Evolutionary conservation across 1,140 invertebrate genomes (phyloP).

Genomic region (Bombus balteatus): DNA sequence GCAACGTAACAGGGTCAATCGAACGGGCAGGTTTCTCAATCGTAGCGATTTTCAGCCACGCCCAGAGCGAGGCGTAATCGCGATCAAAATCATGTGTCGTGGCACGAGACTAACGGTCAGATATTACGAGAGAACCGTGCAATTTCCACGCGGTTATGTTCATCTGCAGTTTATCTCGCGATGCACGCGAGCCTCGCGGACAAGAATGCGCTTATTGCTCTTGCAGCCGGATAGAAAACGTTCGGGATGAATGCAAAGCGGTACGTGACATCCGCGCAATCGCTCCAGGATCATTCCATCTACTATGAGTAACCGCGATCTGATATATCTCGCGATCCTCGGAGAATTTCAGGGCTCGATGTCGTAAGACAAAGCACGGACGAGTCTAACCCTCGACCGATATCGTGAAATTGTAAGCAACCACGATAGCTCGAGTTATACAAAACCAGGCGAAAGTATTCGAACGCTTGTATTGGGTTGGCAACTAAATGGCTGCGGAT

Average conservation of each 20-base stretch:
- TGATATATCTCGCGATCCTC: background rate
- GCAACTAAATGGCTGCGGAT: too few species aligned
- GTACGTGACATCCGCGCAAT: constrained; percentile 10
- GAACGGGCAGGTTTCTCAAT: background rate
- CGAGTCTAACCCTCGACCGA: too few species aligned
- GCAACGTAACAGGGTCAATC: background rate
- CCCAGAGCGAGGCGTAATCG: background rate
- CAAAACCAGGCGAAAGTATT: too few species aligned
- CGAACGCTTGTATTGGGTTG: too few species aligned
- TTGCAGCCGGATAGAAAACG: background rate
- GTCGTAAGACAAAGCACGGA: too few species aligned
- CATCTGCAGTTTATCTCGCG: constrained; percentile 30
- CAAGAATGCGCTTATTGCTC: constrained; percentile 33
- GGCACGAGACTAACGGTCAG: background rate
- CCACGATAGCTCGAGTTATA: too few species aligned
- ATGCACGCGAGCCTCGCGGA: background rate
- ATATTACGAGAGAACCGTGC: constrained; percentile 2
- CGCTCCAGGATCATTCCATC: background rate
- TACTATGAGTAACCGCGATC: background rate
- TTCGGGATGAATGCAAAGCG: constrained; percentile 9
- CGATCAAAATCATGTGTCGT: constrained; percentile 5
- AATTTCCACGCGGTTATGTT: constrained; percentile 37
- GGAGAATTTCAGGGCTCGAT: background rate
- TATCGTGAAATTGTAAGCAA: too few species aligned
- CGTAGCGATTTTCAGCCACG: constrained; percentile 6